Conservation (phyloP, 2,113 vertebrate genomes). For the Leuciscus idus region DNA sequence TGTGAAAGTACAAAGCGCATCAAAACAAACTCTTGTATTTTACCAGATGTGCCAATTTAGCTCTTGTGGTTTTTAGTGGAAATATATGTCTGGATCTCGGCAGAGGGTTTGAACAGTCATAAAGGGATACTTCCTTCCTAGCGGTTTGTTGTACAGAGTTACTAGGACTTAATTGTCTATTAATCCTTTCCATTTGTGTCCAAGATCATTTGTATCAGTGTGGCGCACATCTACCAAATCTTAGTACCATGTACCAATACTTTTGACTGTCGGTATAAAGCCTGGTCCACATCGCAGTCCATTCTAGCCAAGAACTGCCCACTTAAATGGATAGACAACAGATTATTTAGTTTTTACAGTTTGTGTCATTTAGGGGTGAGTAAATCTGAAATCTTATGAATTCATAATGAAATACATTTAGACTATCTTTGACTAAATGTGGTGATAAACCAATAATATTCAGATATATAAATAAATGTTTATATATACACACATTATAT, state of each 20-base stretch:
- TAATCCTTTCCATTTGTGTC: slow-evolving; percentile 51
- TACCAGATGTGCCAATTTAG: slow-evolving; percentile 55
- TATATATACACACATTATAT: too few species aligned
- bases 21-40: slow-evolving; percentile 59
- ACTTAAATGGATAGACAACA: background rate
- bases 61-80: slow-evolving; percentile 59
- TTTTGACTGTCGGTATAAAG: background rate
- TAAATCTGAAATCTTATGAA: too few species aligned
- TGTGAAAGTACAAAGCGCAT: slow-evolving; percentile 54
- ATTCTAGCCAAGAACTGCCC: background rate
- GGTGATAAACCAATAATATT: too few species aligned
- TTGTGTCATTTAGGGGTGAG: too few species aligned
- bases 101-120: slow-evolving; percentile 53
- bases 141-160: slow-evolving; percentile 47
- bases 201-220: slow-evolving; percentile 31
- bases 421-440: too few species aligned
- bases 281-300: background rate
- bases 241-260: background rate
- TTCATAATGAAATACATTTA: too few species aligned
- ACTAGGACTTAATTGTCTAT: slow-evolving; percentile 59
- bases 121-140: slow-evolving; percentile 57
- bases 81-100: slow-evolving; percentile 50
- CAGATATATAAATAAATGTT: too few species aligned
- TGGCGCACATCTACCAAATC: background rate
- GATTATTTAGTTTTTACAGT: too few species aligned